Evolutionary conservation across 2,113 vertebrate genomes (phyloP), one percentile per base, ranked within the genome.

Genomic region (Cyphomyrus discorhynchus): DNA sequence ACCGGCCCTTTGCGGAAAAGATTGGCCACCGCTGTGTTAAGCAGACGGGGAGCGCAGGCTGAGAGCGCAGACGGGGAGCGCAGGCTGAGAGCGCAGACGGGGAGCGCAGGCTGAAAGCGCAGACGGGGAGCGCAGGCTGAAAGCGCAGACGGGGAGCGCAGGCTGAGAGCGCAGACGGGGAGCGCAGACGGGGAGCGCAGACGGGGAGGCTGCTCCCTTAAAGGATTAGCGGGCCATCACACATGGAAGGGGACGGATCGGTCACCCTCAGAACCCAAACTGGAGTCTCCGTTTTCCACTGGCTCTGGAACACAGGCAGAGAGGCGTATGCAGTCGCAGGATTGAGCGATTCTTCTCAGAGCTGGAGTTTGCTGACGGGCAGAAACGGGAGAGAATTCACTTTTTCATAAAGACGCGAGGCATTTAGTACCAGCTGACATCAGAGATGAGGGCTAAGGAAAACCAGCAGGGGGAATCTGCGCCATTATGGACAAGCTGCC

Each of bases 261-360:
- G 89, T 91, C 92, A 90, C 92, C 93, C 92, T 90, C 92, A 92
- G 93, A 93, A 92, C 92, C 39, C 93, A 92, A 94, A 94, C 86
- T 90, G 89, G 90, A 90, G n/a, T 15, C 50, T 56, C 21, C 49
- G 15, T 35, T 15, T 31, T 9, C 49, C 46, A 19, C 10, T 1
- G 0, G n/a, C 21, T 2, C 6, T 10, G 11, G 15, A 50, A 53
- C 11, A 52, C 24, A 3, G 21, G 49, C 49, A 86, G 85, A 53
- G 6, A 7, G 74, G 90, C 92, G 92, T 93, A 92, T 91, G 24
- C n/a, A 10, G 24, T n/a, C 2, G 2, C 8, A 10, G 24, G 5
- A 3, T 0, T 66, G 58, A 66, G 56, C 7, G 56, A 62, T 62
- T 62, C 56, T 6, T n/a, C 3, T 62, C 56, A 8, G 24, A 31